phyloP scores from a whole-genome alignment of 2,113 vertebrate genomes.

The Corythoichthys haematopterus region DNA sequence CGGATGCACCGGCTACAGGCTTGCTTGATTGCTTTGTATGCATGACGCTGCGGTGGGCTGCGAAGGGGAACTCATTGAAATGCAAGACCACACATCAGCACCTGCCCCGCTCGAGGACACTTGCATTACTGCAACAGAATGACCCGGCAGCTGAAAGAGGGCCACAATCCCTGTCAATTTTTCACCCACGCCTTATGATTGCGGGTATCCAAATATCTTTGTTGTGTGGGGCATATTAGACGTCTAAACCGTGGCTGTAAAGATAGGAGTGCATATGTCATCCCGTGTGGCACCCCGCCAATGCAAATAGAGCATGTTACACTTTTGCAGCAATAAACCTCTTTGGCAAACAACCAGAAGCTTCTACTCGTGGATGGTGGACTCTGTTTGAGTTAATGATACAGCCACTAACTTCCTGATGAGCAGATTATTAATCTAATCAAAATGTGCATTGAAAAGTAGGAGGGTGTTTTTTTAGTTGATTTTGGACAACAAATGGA shows the following conservation, averaged over 20 bases:
- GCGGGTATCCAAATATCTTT: not conserved
- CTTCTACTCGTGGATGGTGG: not conserved
- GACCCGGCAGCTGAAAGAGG: constrained; percentile 26
- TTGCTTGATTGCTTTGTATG: constrained; percentile 39
- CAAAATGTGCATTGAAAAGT: not conserved
- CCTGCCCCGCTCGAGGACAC: constrained; percentile 37
- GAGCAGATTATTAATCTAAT: not conserved
- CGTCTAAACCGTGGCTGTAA: constrained; percentile 20
- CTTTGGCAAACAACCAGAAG: constrained; percentile 40
- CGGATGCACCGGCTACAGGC: constrained; percentile 12
- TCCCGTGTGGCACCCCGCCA: constrained; percentile 52
- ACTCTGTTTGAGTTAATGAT: constrained; percentile 2
- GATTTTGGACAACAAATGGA: too few species aligned
- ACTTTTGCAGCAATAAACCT: constrained; percentile 12
- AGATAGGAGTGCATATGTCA: constrained; percentile 45
- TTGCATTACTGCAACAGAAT: constrained; percentile 47
- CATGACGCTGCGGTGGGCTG: constrained; percentile 39
- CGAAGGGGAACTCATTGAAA: constrained; percentile 42
- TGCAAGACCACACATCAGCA: constrained; percentile 44
- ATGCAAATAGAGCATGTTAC: constrained; percentile 56
- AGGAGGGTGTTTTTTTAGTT: too few species aligned
- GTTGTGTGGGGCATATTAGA: constrained; percentile 13
- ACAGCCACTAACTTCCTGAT: not conserved
- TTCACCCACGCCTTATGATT: not conserved
- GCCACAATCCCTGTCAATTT: constrained; percentile 18